A percentile compares a stretch with the other conserved stretches of the same genome.
phyloP scores from a whole-genome alignment of 35 echinoderm and acorn worm species.

The Nesometra sesokonis region DNA sequence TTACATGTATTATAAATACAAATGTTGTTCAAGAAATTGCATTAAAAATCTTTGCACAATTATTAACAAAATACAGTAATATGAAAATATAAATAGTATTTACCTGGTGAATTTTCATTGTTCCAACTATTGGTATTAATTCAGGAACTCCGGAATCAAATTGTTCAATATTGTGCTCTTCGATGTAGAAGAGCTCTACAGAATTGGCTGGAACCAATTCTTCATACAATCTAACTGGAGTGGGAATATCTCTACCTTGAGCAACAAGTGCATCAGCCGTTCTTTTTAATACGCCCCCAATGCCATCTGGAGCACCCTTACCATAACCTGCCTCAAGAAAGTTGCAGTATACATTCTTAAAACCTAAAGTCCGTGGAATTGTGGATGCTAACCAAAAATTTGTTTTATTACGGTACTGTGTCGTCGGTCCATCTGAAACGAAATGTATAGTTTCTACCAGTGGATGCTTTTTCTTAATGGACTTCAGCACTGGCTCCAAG shows the following conservation, averaged over 20 bases:
- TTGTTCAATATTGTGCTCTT: conserved; percentile 3
- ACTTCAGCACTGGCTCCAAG: too few relatives aligned
- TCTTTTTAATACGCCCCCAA: conserved; percentile 28
- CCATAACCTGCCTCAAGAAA: conserved; percentile 22
- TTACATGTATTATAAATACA: background rate
- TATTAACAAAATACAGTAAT: conserved; percentile 6
- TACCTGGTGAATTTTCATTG: conserved; percentile 38
- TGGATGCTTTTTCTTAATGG: background rate
- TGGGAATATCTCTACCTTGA: conserved; percentile 7
- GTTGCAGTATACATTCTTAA: conserved; percentile 2
- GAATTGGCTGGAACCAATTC: background rate
- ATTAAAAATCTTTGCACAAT: background rate
- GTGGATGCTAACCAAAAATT: conserved; percentile 35
- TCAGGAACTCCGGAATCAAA: conserved; percentile 12
- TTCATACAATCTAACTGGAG: background rate
- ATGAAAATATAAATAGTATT: background rate
- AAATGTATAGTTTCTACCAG: conserved; percentile 16
- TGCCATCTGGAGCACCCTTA: conserved; percentile 30
- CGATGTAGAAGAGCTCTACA: background rate
- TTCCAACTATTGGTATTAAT: background rate
- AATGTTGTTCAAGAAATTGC: conserved; percentile 1
- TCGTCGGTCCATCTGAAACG: conserved; percentile 22
- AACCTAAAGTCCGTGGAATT: conserved; percentile 11
- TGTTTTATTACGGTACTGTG: conserved; percentile 28
- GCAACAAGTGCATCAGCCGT: conserved; percentile 17